phyloP scores from a whole-genome alignment of 2,888 invertebrate species.

The Adineta ricciae region DNA sequence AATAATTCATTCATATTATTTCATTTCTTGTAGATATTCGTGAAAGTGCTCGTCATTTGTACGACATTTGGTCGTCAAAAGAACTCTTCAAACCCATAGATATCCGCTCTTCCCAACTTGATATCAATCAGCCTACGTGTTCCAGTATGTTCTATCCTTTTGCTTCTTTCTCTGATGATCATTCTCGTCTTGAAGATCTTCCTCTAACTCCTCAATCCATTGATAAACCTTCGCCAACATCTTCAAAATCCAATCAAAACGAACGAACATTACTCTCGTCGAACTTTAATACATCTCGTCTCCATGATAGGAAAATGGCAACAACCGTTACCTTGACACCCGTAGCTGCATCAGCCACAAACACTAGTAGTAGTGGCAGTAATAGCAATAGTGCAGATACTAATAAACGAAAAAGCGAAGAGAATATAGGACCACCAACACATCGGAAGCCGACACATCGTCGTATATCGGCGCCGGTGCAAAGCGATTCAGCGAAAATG shows the following conservation, averaged over 20 bases:
- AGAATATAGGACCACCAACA: background rate
- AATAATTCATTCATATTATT: background rate
- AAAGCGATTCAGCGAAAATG: background rate
- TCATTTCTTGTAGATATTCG: conserved; percentile 1
- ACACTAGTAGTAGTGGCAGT: background rate
- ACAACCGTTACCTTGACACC: background rate
- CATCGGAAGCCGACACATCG: background rate
- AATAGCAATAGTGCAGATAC: background rate
- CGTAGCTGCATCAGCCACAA: background rate
- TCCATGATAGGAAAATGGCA: background rate
- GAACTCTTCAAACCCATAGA: background rate
- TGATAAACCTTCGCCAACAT: background rate
- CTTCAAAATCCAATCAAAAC: background rate
- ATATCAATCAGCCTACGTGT: background rate
- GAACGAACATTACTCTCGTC: background rate
- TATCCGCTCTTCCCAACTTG: background rate
- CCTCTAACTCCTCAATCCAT: background rate
- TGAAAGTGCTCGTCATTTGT: background rate
- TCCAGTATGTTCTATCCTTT: background rate
- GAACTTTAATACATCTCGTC: background rate
- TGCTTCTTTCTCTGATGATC: no score
- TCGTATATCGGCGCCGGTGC: background rate
- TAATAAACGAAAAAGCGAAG: background rate
- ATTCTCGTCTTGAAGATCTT: background rate
- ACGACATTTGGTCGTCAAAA: background rate